These are phyloP conservation scores for Patagioenas fasciata DNA, from an alignment of 2,113 vertebrate genomes.

Conservation along the genomic window DNA sequence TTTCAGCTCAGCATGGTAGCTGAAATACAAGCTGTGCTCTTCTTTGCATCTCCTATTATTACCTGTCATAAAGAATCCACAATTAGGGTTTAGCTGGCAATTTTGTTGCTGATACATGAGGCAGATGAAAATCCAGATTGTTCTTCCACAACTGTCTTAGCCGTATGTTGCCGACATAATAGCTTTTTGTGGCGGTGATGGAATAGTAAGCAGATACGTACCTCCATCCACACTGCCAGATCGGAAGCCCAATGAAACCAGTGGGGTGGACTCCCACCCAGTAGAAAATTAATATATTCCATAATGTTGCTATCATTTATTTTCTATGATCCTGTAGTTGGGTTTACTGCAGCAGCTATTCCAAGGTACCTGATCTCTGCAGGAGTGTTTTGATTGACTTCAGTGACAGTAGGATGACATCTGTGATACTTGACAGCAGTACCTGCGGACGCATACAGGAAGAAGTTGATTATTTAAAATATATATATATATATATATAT, in stretches of 20 bases:
- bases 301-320: not conserved
- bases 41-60: slow-evolving; percentile 46
- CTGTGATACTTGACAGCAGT: not conserved
- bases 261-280: not conserved
- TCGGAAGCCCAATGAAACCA: not conserved
- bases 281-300: not conserved
- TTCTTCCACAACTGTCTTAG: not conserved
- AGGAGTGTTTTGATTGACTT: not conserved
- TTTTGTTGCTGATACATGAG: not conserved
- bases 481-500: too few species aligned
- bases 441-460: not conserved
- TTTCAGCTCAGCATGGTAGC: not conserved
- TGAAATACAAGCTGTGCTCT: slow-evolving; percentile 39
- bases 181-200: not conserved
- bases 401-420: not conserved
- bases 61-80: slow-evolving; percentile 56
- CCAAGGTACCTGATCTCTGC: not conserved
- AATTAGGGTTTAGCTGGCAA: slow-evolving; percentile 48
- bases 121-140: slow-evolving; percentile 12
- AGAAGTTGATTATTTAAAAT: not conserved
- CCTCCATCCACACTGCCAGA: not conserved
- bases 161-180: not conserved
- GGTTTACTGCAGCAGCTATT: not conserved
- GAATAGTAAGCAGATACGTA: not conserved
- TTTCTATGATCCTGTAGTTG: not conserved